A percentile compares a stretch with the other conserved stretches of the same genome.
These are phyloP conservation scores for Pandemis cinnamomeana DNA, from an alignment of 2,888 invertebrate species.

Conservation along the genomic window DNA sequence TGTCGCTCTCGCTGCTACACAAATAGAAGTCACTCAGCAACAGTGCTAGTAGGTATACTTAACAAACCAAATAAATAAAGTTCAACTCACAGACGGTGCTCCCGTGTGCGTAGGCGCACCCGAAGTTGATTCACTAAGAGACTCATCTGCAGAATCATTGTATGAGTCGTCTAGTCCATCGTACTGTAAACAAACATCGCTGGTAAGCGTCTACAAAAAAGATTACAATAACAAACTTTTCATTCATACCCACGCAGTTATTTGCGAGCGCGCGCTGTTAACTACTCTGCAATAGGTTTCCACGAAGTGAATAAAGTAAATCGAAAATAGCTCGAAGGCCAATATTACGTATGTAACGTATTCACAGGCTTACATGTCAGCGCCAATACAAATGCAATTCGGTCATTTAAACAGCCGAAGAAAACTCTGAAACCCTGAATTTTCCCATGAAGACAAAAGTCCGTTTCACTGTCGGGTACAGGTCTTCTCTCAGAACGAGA, in stretches of 20 bases:
- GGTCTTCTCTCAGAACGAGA: no score
- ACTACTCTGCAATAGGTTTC: background rate
- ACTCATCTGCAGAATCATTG: slow-evolving; percentile 84
- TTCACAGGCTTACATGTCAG: background rate
- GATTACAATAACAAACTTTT: slow-evolving; percentile 13
- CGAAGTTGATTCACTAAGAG: slow-evolving; percentile 84
- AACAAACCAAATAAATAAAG: background rate
- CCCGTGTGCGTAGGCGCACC: slow-evolving; percentile 77
- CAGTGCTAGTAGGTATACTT: background rate
- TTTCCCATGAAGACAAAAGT: no score
- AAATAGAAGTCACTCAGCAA: background rate
- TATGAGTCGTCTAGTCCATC: slow-evolving; percentile 91
- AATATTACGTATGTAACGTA: no score
- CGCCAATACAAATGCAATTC: background rate
- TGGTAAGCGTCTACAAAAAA: slow-evolving; percentile 6
- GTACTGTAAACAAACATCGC: slow-evolving; percentile 79
- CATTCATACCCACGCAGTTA: slow-evolving; percentile 1
- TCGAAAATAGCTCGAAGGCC: background rate
- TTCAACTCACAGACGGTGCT: slow-evolving; percentile 61
- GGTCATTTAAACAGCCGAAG: background rate
- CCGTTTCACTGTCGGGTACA: no score
- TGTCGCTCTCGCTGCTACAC: slow-evolving; percentile 72
- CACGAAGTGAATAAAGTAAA: background rate
- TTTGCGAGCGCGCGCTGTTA: background rate
- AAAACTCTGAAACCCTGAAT: background rate